Conservation (phyloP, 2,888 invertebrate genomes). For the Vanessa cardui region DNA sequence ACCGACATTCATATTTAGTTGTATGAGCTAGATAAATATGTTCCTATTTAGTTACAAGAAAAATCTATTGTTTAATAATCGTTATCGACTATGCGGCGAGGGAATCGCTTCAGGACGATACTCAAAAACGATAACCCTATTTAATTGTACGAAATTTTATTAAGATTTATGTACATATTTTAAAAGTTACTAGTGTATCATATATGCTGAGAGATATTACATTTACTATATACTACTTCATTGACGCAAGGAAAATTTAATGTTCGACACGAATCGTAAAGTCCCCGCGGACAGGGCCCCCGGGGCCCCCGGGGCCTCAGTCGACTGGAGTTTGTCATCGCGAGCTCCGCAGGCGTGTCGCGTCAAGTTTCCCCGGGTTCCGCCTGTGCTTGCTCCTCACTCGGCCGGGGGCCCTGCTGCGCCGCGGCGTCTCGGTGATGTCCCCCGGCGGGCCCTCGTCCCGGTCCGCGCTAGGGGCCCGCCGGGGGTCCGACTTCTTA, state of each 20-base stretch:
- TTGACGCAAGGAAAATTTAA: background rate
- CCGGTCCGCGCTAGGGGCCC: constrained; percentile 30
- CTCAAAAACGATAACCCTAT: constrained; percentile 3
- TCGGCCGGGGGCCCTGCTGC: constrained; percentile 57
- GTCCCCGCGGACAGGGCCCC: background rate
- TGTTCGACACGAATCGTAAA: background rate
- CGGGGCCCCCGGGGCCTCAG: no score
- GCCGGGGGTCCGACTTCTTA: constrained; percentile 78
- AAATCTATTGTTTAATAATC: constrained; percentile 14
- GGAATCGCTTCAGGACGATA: background rate
- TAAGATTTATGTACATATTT: constrained; percentile 7
- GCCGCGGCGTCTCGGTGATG: constrained; percentile 54
- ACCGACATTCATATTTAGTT: constrained; percentile 32
- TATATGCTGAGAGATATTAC: constrained; percentile 9
- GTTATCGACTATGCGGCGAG: background rate
- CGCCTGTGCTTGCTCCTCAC: constrained; percentile 58
- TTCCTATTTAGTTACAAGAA: constrained; percentile 21
- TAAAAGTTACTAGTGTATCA: background rate
- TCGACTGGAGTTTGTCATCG: constrained; percentile 59
- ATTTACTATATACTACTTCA: constrained; percentile 1
- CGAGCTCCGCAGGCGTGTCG: constrained; percentile 78
- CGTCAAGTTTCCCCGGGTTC: constrained; percentile 55
- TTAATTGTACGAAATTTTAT: constrained; percentile 11
- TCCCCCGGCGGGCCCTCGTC: constrained; percentile 34
- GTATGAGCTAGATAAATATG: constrained; percentile 16